Percentiles rank a stretch among this genome's conserved stretches.
These are phyloP conservation scores for Cyclopterus lumpus DNA, from an alignment of 2,797 vertebrate species.

Conservation along the genomic window DNA sequence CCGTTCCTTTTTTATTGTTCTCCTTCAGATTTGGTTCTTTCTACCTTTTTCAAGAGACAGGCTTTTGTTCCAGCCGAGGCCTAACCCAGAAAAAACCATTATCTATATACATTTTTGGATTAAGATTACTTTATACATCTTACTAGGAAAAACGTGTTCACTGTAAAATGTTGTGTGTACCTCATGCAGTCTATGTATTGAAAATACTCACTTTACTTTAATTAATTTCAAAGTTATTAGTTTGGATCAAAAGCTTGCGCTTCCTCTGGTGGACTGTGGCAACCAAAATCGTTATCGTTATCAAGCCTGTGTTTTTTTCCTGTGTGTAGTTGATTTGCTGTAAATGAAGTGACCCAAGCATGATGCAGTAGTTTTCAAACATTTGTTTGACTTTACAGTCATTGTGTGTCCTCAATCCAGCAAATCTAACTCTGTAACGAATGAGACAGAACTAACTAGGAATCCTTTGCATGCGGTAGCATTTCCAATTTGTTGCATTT, in stretches of 20 bases:
- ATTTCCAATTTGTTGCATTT: conserved; percentile 12
- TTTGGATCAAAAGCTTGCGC: conserved; percentile 66
- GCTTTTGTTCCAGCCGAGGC: conserved; percentile 64
- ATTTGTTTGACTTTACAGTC: conserved; percentile 47
- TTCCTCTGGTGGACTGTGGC: conserved; percentile 39
- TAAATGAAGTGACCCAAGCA: conserved; percentile 57
- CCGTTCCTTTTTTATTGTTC: conserved; percentile 13
- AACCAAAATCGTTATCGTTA: conserved; percentile 15
- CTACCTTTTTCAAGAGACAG: conserved; percentile 34
- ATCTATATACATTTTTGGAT: neutral
- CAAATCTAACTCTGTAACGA: conserved; percentile 34
- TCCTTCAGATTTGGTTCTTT: conserved; percentile 28
- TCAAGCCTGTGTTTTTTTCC: conserved; percentile 48
- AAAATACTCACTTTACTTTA: neutral
- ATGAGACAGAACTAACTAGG: neutral
- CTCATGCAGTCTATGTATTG: neutral
- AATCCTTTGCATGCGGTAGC: conserved; percentile 48
- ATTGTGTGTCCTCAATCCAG: conserved; percentile 37
- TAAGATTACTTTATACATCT: neutral
- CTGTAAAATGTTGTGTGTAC: neutral
- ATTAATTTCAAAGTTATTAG: neutral
- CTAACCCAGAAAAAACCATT: conserved; percentile 12
- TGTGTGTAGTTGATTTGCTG: conserved; percentile 55
- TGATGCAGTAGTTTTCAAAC: conserved; percentile 42
- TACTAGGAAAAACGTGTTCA: neutral